Evolutionary conservation across 2,888 invertebrate genomes (phyloP).

Genomic region (Noctua fimbriata): DNA sequence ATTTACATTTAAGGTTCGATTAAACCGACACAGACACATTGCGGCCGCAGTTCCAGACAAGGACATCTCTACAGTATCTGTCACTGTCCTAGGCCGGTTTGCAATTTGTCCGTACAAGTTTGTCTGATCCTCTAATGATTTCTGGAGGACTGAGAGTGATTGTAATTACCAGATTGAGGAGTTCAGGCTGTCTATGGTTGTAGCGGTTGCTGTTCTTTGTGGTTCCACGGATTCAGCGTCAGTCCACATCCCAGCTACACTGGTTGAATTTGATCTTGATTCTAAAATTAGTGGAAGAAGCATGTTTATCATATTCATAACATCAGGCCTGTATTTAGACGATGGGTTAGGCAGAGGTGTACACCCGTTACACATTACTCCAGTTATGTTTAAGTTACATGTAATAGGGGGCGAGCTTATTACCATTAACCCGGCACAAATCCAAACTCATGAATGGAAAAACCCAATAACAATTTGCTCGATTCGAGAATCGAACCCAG

Average conservation of each 20-base stretch:
- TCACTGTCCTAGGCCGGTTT: background rate
- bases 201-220: constrained; percentile 81
- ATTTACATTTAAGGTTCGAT: background rate
- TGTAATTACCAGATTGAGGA: constrained; percentile 83
- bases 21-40: background rate
- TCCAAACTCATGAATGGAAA: background rate
- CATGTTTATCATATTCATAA: background rate
- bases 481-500: background rate
- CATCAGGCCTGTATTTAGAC: background rate
- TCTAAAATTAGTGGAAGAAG: constrained; percentile 79
- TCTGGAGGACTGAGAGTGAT: background rate
- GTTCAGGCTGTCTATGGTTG: constrained; percentile 86
- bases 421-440: background rate
- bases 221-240: constrained; percentile 91
- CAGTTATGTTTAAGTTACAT: background rate
- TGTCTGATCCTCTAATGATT: background rate
- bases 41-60: background rate
- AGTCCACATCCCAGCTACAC: constrained; percentile 86
- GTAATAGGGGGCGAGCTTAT: background rate
- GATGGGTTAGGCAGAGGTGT: background rate
- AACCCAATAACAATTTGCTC: background rate
- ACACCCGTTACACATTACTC: background rate
- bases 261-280: constrained; percentile 93
- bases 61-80: background rate
- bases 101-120: background rate